Conservation (phyloP, 2,888 invertebrate species). For the Digitonthophagus gazella region DNA sequence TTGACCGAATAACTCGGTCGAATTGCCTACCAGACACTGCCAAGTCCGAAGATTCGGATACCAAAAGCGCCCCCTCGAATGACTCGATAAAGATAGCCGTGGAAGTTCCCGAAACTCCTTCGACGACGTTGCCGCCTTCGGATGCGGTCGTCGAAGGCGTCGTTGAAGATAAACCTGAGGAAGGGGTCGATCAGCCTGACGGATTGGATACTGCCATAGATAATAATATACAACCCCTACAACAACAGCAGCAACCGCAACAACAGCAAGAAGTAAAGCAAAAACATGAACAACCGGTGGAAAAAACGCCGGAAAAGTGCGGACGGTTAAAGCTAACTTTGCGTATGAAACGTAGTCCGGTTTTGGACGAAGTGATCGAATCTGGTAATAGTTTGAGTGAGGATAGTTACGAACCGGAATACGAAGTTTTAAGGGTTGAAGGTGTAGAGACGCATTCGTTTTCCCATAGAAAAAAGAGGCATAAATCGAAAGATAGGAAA, state of each 20-base stretch:
- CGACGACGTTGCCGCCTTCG: slow-evolving; percentile 2
- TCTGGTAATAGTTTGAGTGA: slow-evolving; percentile 70
- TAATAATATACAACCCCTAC: slow-evolving; percentile 16
- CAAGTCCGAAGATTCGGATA: background rate
- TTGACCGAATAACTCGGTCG: background rate
- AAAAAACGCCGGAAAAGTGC: slow-evolving; percentile 44
- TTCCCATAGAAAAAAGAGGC: slow-evolving; percentile 61
- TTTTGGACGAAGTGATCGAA: slow-evolving; percentile 80
- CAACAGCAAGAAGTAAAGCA: slow-evolving; percentile 6
- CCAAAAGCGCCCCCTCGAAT: background rate
- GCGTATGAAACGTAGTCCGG: slow-evolving; percentile 83
- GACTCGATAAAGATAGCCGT: background rate
- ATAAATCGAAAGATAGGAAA: slow-evolving; percentile 57
- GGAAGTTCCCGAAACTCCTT: background rate
- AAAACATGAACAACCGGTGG: slow-evolving; percentile 13
- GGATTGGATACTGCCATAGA: slow-evolving; percentile 28
- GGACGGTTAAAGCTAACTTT: slow-evolving; percentile 73
- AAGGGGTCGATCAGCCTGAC: slow-evolving; percentile 34
- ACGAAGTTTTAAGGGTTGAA: slow-evolving; percentile 80
- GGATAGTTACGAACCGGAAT: slow-evolving; percentile 70
- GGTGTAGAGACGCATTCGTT: slow-evolving; percentile 62
- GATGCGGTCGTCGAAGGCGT: no score
- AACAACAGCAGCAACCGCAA: slow-evolving; percentile 22
- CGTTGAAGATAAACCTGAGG: background rate
- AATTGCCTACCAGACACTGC: background rate